phyloP scores from a whole-genome alignment of 2,888 invertebrate species.

The Mimachlamys varia region DNA sequence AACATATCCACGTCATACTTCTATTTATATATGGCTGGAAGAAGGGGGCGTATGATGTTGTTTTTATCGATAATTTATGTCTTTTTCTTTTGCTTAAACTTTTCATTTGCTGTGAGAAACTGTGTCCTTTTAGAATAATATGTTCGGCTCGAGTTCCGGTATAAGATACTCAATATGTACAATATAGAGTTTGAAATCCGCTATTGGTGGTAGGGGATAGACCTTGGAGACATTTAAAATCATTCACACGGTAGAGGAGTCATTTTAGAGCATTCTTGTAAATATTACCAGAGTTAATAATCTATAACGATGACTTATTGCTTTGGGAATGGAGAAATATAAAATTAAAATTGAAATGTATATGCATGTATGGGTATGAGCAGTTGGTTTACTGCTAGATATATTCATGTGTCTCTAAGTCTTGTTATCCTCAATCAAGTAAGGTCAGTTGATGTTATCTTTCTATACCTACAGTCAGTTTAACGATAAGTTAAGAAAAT shows the following conservation, averaged over 20 bases:
- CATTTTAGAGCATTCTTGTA: not conserved
- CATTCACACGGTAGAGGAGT: not conserved
- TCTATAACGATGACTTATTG: not conserved
- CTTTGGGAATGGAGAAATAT: constrained; percentile 16
- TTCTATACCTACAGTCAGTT: not conserved
- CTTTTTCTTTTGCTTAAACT: too few species aligned
- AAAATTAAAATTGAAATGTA: constrained; percentile 31
- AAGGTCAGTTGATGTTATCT: not conserved
- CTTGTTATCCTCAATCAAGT: not conserved
- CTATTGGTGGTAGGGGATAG: not conserved
- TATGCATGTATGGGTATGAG: not conserved
- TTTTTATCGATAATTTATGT: too few species aligned
- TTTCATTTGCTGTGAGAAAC: too few species aligned
- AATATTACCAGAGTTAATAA: constrained; percentile 15
- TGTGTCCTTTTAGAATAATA: too few species aligned
- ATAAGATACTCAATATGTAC: not conserved
- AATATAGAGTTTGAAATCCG: not conserved
- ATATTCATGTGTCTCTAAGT: not conserved
- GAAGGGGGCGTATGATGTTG: too few species aligned
- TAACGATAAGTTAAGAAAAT: not conserved
- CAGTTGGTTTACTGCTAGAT: not conserved
- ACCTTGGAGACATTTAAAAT: not conserved
- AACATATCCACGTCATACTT: too few species aligned
- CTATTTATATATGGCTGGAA: too few species aligned
- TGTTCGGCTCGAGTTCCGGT: too few species aligned